phyloP scores from a whole-genome alignment of 1,140 invertebrate species.

The Apis florea region DNA sequence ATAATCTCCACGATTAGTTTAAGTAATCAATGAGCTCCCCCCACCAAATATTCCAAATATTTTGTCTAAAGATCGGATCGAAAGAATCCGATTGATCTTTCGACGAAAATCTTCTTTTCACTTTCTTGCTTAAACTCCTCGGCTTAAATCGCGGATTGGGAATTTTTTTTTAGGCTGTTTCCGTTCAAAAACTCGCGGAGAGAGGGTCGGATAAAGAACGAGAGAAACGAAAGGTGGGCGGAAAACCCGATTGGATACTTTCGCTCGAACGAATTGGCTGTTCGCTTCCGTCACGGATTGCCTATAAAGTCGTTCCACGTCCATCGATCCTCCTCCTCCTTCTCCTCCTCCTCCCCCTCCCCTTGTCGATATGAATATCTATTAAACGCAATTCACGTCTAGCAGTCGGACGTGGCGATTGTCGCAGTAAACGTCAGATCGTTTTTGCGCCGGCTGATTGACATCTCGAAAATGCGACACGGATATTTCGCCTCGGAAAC shows the following conservation, averaged over 20 bases:
- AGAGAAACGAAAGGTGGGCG: neutral
- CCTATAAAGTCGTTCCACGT: conserved; percentile 48
- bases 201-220: neutral
- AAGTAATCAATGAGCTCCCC: too few species aligned
- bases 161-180: too few species aligned
- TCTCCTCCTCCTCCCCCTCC: neutral
- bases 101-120: too few species aligned
- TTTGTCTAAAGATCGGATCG: too few species aligned
- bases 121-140: too few species aligned
- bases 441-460: conserved; percentile 43
- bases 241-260: neutral
- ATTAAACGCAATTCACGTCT: conserved; percentile 69
- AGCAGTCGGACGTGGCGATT: conserved; percentile 41
- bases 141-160: too few species aligned
- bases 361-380: conserved; percentile 65
- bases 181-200: too few species aligned
- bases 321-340: conserved; percentile 39
- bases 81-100: neutral
- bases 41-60: too few species aligned
- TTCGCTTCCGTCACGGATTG: conserved; percentile 19
- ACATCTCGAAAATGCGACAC: conserved; percentile 35
- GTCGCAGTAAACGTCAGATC: conserved; percentile 56
- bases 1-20: too few species aligned
- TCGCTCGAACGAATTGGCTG: conserved; percentile 21
- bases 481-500: conserved; percentile 40